phyloP scores from a whole-genome alignment of 2,113 vertebrate species.

The Oostethus manadensis region DNA sequence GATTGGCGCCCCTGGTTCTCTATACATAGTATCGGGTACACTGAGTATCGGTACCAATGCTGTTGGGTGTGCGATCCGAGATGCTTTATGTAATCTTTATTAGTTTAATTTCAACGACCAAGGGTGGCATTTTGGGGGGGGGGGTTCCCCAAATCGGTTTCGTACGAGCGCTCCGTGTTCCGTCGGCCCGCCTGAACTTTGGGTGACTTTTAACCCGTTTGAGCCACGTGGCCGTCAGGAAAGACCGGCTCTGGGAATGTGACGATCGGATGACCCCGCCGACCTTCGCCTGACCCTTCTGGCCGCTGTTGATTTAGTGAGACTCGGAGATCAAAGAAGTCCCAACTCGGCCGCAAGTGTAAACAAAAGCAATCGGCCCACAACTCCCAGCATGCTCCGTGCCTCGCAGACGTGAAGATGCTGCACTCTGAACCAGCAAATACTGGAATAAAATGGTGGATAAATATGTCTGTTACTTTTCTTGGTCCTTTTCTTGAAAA shows the following conservation, averaged over 20 bases:
- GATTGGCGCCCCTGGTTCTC: too few relatives aligned
- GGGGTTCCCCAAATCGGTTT: too few relatives aligned
- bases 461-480: not conserved
- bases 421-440: not conserved
- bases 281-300: constrained; percentile 72
- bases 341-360: constrained; percentile 43
- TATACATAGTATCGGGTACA: too few relatives aligned
- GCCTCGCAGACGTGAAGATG: constrained; percentile 10
- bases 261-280: constrained; percentile 69
- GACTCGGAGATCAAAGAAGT: constrained; percentile 67
- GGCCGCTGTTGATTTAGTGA: constrained; percentile 75
- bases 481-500: too few relatives aligned
- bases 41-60: too few relatives aligned
- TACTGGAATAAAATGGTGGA: not conserved
- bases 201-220: constrained; percentile 62
- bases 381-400: constrained; percentile 27
- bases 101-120: too few relatives aligned
- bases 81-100: too few relatives aligned
- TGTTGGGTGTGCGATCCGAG: too few relatives aligned
- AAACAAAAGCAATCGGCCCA: constrained; percentile 42
- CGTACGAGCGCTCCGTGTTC: constrained; percentile 20
- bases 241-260: constrained; percentile 65
- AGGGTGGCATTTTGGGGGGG: too few relatives aligned
- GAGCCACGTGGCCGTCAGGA: constrained; percentile 54
- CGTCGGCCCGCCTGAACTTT: constrained; percentile 51